Conservation (phyloP, 2,888 invertebrate species). For the Chymomyza caudatula region DNA sequence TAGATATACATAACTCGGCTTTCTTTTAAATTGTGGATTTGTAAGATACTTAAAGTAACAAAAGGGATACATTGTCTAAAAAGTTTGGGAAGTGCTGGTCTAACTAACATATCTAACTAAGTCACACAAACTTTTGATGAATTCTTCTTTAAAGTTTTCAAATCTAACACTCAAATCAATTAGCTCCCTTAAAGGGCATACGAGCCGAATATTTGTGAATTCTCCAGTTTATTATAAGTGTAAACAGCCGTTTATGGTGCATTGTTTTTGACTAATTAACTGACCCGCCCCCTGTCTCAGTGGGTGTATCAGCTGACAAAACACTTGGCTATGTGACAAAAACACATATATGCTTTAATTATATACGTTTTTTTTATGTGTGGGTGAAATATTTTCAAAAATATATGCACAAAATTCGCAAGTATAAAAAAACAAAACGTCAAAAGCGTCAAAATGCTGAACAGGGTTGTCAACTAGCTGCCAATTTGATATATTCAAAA, state of each 20-base stretch:
- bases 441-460: constrained; percentile 5
- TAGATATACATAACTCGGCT: no score
- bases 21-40: no score
- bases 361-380: constrained; percentile 20
- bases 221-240: background rate
- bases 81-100: no score
- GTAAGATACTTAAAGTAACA: no score
- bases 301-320: background rate
- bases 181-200: background rate
- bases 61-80: no score
- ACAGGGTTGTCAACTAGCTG: constrained; percentile 33
- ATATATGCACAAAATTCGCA: constrained; percentile 10
- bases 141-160: no score
- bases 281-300: background rate
- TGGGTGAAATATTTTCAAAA: constrained; percentile 41
- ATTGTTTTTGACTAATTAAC: background rate
- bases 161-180: no score
- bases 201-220: background rate
- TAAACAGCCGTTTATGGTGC: background rate
- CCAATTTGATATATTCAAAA: background rate
- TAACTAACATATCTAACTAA: no score
- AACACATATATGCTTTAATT: constrained; percentile 9
- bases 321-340: background rate
- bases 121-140: no score
- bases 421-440: constrained; percentile 6